phyloP scores from a whole-genome alignment of 1,140 invertebrate species.

The Amyelois transitella region DNA sequence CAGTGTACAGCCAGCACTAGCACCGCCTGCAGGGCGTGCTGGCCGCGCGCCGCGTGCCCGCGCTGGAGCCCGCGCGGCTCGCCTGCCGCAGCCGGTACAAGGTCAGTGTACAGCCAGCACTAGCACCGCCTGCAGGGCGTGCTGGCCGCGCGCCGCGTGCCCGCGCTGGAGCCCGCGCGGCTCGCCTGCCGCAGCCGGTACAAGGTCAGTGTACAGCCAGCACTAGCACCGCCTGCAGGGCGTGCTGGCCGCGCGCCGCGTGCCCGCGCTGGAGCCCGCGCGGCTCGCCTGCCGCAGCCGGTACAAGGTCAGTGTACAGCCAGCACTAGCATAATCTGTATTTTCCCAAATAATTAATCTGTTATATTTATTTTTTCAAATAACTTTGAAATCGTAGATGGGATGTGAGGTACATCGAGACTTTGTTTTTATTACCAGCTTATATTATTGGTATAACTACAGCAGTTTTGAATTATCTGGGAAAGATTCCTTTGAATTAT shows the following conservation, averaged over 20 bases:
- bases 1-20: no score
- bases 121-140: slow-evolving; percentile 95
- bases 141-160: slow-evolving; percentile 92
- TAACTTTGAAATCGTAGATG: no score
- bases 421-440: no score
- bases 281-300: slow-evolving; percentile 93
- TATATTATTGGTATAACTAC: no score
- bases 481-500: no score
- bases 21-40: slow-evolving; percentile 93
- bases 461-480: no score
- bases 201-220: no score
- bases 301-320: no score
- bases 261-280: slow-evolving; percentile 89
- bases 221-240: slow-evolving; percentile 97
- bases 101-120: no score
- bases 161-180: slow-evolving; percentile 88
- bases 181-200: slow-evolving; percentile 96
- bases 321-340: slow-evolving; percentile 97
- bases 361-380: no score
- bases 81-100: slow-evolving; percentile 94
- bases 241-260: slow-evolving; percentile 91
- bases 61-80: slow-evolving; percentile 90
- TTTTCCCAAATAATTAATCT: no score
- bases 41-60: slow-evolving; percentile 92
- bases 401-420: no score